phyloP scores from a whole-genome alignment of 2,797 vertebrate species.

The Pempheris klunzingeri region DNA sequence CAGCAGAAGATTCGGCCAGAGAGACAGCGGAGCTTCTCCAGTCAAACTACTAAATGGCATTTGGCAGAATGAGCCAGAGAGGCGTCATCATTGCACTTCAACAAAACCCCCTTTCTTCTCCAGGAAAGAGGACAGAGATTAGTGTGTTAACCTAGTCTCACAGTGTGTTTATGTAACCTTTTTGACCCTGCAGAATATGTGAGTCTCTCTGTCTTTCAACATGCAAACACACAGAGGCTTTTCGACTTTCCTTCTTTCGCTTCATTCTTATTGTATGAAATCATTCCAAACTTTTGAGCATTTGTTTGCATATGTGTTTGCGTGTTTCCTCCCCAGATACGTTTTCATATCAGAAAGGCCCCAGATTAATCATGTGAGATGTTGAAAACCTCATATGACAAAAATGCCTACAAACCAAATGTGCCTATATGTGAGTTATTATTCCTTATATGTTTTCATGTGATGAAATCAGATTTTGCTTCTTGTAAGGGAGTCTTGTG shows the following conservation, averaged over 20 bases:
- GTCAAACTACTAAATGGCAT: constrained; percentile 54
- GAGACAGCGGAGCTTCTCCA: constrained; percentile 54
- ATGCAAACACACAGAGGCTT: constrained; percentile 31
- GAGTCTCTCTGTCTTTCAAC: constrained; percentile 51
- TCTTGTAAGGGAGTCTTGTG: neutral
- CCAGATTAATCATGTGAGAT: neutral
- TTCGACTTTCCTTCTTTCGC: constrained; percentile 10
- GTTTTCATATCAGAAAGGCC: neutral
- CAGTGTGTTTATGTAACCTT: constrained; percentile 73
- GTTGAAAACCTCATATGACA: neutral
- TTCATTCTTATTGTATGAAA: constrained; percentile 40
- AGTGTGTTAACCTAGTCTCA: constrained; percentile 68
- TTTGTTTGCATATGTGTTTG: constrained; percentile 27
- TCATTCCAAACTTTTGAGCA: constrained; percentile 1
- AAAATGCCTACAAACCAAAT: neutral
- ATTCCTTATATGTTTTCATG: neutral
- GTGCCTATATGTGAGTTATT: neutral
- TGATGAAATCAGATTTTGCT: neutral
- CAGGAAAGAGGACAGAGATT: constrained; percentile 69
- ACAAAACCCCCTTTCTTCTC: constrained; percentile 78
- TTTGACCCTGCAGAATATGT: constrained; percentile 60
- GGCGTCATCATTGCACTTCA: constrained; percentile 63
- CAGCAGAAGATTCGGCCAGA: neutral
- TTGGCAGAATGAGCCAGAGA: constrained; percentile 62
- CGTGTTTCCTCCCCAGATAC: neutral